Conservation (phyloP, 2,888 invertebrate genomes). For the Trypoxylon attenuatum region DNA sequence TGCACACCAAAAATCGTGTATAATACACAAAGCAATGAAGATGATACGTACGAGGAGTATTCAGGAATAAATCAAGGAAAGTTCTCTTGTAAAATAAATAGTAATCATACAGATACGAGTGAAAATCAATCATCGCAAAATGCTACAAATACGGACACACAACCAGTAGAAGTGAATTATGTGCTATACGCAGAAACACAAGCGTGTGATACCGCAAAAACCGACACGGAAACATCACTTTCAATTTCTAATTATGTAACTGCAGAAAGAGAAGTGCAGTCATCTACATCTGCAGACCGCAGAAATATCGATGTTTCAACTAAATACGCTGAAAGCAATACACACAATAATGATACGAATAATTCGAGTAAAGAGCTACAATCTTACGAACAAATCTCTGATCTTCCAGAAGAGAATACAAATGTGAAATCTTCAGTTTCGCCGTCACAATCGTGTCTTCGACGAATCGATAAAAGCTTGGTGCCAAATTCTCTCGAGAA, state of each 20-base stretch:
- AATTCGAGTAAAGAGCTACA: conserved; percentile 33
- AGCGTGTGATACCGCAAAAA: conserved; percentile 9
- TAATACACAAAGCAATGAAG: conserved; percentile 12
- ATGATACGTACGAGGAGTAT: conserved; percentile 29
- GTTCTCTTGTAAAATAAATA: conserved; percentile 22
- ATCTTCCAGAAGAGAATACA: conserved; percentile 50
- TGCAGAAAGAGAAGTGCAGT: conserved; percentile 7
- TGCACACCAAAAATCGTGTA: conserved; percentile 18
- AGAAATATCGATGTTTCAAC: conserved; percentile 22
- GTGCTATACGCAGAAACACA: conserved; percentile 50
- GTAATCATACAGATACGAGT: conserved; percentile 20
- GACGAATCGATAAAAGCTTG: conserved; percentile 33
- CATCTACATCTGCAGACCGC: conserved; percentile 1
- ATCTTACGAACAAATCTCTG: conserved; percentile 62
- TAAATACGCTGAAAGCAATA: conserved; percentile 13
- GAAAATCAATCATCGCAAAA: conserved; percentile 32
- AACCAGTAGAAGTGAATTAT: conserved; percentile 45
- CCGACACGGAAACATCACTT: conserved; percentile 8
- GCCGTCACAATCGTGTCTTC: conserved; percentile 32
- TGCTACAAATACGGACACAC: conserved; percentile 21
- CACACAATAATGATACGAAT: conserved; percentile 17
- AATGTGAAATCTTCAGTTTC: conserved; percentile 30
- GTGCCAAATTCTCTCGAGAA: conserved; percentile 32
- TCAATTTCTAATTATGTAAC: conserved; percentile 6
- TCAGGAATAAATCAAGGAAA: conserved; percentile 27